Base-by-base conservation (phyloP, 2,113 vertebrate genomes). In the Gavia stellata region DNA sequence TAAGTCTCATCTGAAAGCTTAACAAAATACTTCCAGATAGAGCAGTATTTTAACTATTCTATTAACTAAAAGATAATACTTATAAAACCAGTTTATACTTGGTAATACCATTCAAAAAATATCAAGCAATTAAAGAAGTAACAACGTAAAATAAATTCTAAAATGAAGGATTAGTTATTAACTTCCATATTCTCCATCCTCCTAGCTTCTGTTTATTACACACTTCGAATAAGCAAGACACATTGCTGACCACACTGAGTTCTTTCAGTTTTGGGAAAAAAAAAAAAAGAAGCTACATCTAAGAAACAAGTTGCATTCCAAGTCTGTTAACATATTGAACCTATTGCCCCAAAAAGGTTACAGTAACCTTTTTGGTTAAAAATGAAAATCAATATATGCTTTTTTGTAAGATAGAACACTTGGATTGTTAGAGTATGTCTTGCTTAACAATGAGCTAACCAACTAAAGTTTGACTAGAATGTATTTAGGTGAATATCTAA, bases 341-440 rank as follows among this genome's bases (percentile, higher is more conserved):
- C 42, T 36, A 50, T 9, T 59, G 20, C 14, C 8, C 40, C 5
- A 1, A 49, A 66, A 78, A 75, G 31, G 25, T 63, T 79, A 49
- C 10, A 17, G 19, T n/a, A 79, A 66, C 16, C 8, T 58, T 90
- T 92, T 29, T 19, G 23, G 61, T 36, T 85, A 58, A 42, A 83
- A 73, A 59, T 50, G 7, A 62, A n/a, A 70, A 56, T 77, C 49
- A 77, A 50, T 40, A 34, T 28, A 23, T 38, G 18, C 4, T 62
- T 38, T 42, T 75, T 40, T 24, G 38, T 53, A 77, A 79, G 65
- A 47, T 4, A 81, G 88, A 44, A 34, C 10, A 65, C 25, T 52
- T 7, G 0, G 18, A 36, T 7, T 31, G 10, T 14, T 17, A 17
- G 19, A 12, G 40, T 2, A 0, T n/a, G 36, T 13, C 89, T 72